Evolutionary conservation across 1,140 invertebrate species (phyloP), one percentile per base, ranked within the genome.

Genomic region (Agrilus planipennis): DNA sequence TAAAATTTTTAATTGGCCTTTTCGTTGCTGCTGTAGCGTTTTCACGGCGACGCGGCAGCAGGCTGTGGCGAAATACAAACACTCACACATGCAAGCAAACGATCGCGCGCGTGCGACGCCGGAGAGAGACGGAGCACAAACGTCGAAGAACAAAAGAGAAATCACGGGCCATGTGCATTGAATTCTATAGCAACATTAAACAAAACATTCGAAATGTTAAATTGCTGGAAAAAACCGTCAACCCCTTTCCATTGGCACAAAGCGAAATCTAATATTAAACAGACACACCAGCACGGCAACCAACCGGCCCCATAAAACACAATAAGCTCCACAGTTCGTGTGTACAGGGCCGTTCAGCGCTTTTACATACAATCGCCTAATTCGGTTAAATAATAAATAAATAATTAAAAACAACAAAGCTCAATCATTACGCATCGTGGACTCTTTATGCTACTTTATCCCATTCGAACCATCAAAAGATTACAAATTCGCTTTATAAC

Each of bases 351-450:
- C n/a, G n/a, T n/a, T n/a, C n/a, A 55, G 47, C 53, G 53, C 51
- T 53, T 53, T 55, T 55, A 55, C 53, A 53, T 46, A 49, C 48
- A 53, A 46, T 43, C 42, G 47, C 31, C 41, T 53, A 55, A 55
- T 53, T 42, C 48, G 52, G 54, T 56, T 56, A 56, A n/a, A n/a
- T n/a, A 56, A 56, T 56, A 56, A 54, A 54, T 56, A 54, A 56
- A 56, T 56, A 56, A 56, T 56, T 56, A 48, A 49, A 47, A 56
- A 56, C 54, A 56, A 56, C 54, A 56, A 56, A 56, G 54, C 45
- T 54, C 46, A 52, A 56, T 56, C 54, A 56, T 54, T 55, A 50
- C 52, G 54, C 51, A 52, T 54, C 50, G 45, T 30, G 21, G 44
- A 29, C 17, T 39, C 12, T 35, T 38, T 28, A 38, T 31, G 38